Evolutionary conservation across 2,888 invertebrate species (phyloP), one percentile per base, ranked within the genome.

Genomic region (Agrypnus murinus): DNA sequence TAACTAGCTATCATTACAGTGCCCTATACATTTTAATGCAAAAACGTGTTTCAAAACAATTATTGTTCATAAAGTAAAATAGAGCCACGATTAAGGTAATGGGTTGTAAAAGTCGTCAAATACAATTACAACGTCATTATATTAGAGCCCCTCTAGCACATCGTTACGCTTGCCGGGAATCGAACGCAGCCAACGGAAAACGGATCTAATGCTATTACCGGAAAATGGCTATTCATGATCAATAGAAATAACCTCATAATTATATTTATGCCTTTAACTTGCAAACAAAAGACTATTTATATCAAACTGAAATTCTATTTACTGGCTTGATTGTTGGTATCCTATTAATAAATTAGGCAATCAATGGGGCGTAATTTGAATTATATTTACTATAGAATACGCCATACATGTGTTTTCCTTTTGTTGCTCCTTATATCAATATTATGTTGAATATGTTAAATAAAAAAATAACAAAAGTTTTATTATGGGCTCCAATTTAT

Each of bases 71-170:
- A 25, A 53, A 64, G 50, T 53, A 64, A 53, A 64, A 53, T 53
- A 40, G 32, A 36, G 43, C 34, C 15, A 15, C 31, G 53, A 64
- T 64, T 64, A 64, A 38, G 53, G 53, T 64, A 64, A 64, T 64
- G 64, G 38, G 64, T 53, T 64, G 64, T 64, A 50, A 64, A 64
- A 64, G 64, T 64, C 53, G 53, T 48, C 40, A 64, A 64, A 64
- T 64, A 40, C 64, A 64, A 64, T 64, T 64, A 64, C 53, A 53
- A 31, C 25, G 43, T 58, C 58, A 58, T 58, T 58, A 58, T 58
- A 58, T 58, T 58, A 58, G 14, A 43, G 58, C 58, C 43, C 25
- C 58, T 25, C 25, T 34, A 36, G 55, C n/a, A 15, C 36, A 25
- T 25, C 15, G 55, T 14, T 14, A 32, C 55, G 36, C 36, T 55